Conservation (phyloP, 2,888 invertebrate genomes). For the Eupithecia abbreviata region DNA sequence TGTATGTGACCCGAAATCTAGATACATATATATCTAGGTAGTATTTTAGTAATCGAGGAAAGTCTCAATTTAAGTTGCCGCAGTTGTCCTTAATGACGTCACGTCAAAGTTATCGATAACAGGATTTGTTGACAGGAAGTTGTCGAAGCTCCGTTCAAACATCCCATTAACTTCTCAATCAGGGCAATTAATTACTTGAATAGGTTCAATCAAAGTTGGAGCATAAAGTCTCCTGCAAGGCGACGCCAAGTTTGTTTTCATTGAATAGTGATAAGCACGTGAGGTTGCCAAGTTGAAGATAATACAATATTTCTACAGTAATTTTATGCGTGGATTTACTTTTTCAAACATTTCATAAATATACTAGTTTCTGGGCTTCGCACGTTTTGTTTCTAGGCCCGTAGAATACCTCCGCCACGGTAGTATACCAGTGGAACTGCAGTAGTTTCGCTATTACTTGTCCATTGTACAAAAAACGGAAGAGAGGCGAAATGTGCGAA, state of each 20-base stretch:
- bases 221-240: neutral
- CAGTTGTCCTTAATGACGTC: neutral
- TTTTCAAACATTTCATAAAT: too few species aligned
- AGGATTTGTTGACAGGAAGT: neutral
- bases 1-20: too few species aligned
- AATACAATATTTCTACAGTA: neutral
- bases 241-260: neutral
- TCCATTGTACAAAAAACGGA: too few species aligned
- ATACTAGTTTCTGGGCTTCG: too few species aligned
- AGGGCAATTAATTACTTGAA: constrained; percentile 12
- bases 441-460: too few species aligned
- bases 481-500: too few species aligned
- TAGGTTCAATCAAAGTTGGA: constrained; percentile 13
- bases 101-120: neutral
- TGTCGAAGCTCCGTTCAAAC: neutral
- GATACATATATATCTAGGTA: too few species aligned
- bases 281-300: neutral
- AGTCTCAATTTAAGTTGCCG: neutral
- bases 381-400: too few species aligned
- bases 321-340: too few species aligned
- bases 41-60: too few species aligned
- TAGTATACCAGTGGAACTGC: too few species aligned
- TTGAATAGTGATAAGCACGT: neutral
- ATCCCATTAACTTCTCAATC: constrained; percentile 5
- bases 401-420: too few species aligned